phyloP scores from a whole-genome alignment of 2,113 vertebrate genomes.

The Donacobius atricapilla region DNA sequence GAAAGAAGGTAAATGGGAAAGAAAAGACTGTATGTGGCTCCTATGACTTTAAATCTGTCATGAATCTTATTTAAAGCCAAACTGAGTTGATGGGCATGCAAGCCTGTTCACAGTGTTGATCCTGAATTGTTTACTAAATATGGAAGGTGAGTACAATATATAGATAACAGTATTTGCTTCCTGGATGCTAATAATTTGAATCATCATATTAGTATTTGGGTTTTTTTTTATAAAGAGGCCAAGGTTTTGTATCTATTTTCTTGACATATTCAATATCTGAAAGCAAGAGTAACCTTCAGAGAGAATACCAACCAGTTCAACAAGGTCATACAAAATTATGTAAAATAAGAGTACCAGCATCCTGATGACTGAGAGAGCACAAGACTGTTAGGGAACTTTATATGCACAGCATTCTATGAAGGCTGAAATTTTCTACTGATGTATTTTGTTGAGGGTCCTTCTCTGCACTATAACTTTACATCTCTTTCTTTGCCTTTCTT shows the following conservation, averaged over 20 bases:
- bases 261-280: background rate
- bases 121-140: background rate
- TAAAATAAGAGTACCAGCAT: background rate
- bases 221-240: background rate
- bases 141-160: background rate
- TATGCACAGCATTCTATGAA: background rate
- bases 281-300: background rate
- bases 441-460: background rate
- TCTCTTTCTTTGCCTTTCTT: background rate
- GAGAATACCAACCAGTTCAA: background rate
- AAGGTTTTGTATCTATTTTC: background rate
- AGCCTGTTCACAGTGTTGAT: background rate
- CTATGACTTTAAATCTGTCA: background rate
- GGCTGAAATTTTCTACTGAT: background rate
- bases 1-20: background rate
- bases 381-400: background rate
- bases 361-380: background rate
- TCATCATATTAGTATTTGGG: background rate
- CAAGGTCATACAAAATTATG: background rate
- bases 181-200: background rate
- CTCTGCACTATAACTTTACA: background rate
- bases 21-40: background rate
- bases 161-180: background rate
- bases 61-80: background rate
- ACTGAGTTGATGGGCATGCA: background rate